Conservation (phyloP, 2,113 vertebrate species). For the Thamnaconus septentrionalis region DNA sequence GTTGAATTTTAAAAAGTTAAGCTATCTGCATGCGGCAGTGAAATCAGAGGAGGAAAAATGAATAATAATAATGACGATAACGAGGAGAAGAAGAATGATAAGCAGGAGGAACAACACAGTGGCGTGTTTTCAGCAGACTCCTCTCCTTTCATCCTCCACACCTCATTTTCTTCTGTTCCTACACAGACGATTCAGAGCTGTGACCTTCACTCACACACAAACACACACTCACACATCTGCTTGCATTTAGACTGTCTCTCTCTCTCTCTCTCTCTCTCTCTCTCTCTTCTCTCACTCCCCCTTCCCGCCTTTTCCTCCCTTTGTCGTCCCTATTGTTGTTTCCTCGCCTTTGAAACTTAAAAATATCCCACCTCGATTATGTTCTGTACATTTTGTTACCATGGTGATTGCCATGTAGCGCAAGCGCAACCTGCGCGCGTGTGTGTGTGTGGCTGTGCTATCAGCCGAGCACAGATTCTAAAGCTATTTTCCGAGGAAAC, state of each 20-base stretch:
- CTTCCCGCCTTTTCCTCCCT: slow-evolving; percentile 38
- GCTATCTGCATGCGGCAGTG: too few species aligned
- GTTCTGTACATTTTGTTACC: slow-evolving; percentile 72
- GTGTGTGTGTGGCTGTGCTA: slow-evolving; percentile 43
- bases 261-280: slow-evolving; percentile 18
- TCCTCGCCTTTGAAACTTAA: slow-evolving; percentile 71
- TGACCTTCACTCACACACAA: slow-evolving; percentile 25
- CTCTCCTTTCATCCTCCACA: neutral
- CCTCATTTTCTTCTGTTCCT: slow-evolving; percentile 15
- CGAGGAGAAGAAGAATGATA: too few species aligned
- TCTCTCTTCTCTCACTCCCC: slow-evolving; percentile 11
- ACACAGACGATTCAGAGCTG: slow-evolving; percentile 49
- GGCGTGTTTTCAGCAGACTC: too few species aligned
- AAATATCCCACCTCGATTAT: slow-evolving; percentile 65
- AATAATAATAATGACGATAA: too few species aligned
- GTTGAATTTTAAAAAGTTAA: too few species aligned
- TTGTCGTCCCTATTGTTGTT: slow-evolving; percentile 66
- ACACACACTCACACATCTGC: slow-evolving; percentile 40
- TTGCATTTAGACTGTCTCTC: slow-evolving; percentile 41
- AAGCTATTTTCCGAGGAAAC: slow-evolving; percentile 58
- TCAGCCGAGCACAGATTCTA: slow-evolving; percentile 60
- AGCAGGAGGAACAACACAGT: too few species aligned
- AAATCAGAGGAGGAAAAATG: too few species aligned
- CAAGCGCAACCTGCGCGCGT: neutral
- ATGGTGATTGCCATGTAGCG: slow-evolving; percentile 66